Conservation (phyloP, 2,797 vertebrate species). For the Triplophysa yarkandensis region DNA sequence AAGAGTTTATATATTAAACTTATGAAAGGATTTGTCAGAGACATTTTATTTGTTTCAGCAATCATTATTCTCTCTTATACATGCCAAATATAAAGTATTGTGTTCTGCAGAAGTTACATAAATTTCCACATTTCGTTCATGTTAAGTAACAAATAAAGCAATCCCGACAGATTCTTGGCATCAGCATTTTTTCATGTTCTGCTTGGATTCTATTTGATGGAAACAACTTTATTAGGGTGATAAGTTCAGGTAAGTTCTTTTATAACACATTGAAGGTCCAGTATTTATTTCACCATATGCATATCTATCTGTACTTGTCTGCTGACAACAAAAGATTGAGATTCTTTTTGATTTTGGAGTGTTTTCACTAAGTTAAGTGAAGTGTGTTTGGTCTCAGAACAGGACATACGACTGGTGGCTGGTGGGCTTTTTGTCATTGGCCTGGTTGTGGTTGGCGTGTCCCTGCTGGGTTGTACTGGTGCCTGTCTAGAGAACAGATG, state of each 20-base stretch:
- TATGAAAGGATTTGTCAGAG: background rate
- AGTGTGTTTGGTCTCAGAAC: slow-evolving; percentile 44
- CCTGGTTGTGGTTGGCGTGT: slow-evolving; percentile 57
- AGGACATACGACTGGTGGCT: slow-evolving; percentile 60
- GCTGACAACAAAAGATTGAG: no score
- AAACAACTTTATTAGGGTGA: slow-evolving; percentile 54
- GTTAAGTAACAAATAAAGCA: slow-evolving; percentile 29
- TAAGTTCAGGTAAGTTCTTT: slow-evolving; percentile 61
- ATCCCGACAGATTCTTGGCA: slow-evolving; percentile 65
- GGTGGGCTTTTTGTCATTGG: slow-evolving; percentile 66
- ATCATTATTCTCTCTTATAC: background rate
- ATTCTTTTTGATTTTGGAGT: no score
- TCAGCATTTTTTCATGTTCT: slow-evolving; percentile 62
- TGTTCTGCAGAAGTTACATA: background rate
- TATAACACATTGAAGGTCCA: background rate
- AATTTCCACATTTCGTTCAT: slow-evolving; percentile 15
- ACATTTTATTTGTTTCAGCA: background rate
- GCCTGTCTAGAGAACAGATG: slow-evolving; percentile 47
- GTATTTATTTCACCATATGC: background rate
- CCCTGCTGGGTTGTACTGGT: slow-evolving; percentile 61
- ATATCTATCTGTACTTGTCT: no score
- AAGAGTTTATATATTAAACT: slow-evolving; percentile 31
- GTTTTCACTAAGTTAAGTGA: no score
- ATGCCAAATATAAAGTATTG: background rate
- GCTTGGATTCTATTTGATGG: slow-evolving; percentile 70